Percentiles rank a stretch among this genome's conserved stretches.
phyloP scores from a whole-genome alignment of 2,797 vertebrate species.

The Tinamus major region DNA sequence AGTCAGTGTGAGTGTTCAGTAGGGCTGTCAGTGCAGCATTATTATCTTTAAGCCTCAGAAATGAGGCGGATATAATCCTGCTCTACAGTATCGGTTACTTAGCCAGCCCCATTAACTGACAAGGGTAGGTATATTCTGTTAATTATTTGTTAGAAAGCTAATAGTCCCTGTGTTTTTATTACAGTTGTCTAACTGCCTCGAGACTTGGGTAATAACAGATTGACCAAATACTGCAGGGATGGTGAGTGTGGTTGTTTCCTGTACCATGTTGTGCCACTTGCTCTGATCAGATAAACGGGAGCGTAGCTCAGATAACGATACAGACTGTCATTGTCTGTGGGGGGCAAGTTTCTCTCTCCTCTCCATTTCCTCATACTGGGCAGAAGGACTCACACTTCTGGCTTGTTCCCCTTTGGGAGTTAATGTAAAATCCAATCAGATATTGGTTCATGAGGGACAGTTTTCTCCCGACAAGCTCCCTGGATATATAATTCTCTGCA shows the following conservation, averaged over 20 bases:
- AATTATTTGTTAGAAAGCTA: conserved; percentile 43
- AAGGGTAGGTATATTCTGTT: neutral
- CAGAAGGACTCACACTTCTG: fast-evolving
- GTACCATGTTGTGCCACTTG: neutral
- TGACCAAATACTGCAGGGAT: neutral
- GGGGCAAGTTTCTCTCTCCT: neutral
- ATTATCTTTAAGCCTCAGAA: neutral
- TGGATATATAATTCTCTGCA: neutral
- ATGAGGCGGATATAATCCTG: neutral
- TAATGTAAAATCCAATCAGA: neutral
- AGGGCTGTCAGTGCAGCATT: neutral
- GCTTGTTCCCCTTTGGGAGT: neutral
- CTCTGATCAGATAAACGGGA: neutral
- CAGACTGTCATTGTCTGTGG: neutral
- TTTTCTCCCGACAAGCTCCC: neutral
- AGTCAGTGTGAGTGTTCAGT: fast-evolving
- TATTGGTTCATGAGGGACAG: neutral
- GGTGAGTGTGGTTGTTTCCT: conserved; percentile 47
- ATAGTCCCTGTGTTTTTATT: conserved; percentile 15
- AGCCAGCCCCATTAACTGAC: neutral
- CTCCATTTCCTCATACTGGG: neutral
- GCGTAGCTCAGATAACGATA: neutral
- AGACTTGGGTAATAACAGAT: neutral
- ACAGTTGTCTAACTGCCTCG: conserved; percentile 36
- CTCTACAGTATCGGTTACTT: neutral